Evolutionary conservation across 1,140 invertebrate genomes (phyloP), one percentile per base, ranked within the genome.

Genomic region (Megathymus violae): DNA sequence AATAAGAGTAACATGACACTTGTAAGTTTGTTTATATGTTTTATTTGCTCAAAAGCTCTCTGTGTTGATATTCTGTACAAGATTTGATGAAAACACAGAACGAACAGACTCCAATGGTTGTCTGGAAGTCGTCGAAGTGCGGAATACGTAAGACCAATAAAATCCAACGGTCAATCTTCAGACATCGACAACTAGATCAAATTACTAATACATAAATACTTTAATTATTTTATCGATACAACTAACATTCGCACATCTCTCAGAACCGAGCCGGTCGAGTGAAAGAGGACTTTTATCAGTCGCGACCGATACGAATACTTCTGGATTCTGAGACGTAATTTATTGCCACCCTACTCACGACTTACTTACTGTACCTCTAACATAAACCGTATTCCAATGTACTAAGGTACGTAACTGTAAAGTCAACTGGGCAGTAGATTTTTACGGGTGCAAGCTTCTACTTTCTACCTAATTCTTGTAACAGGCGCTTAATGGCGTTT

Each of bases 201-300:
- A n/a, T n/a, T n/a, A n/a, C n/a, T n/a, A n/a, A n/a, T n/a, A n/a
- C n/a, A n/a, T n/a, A n/a, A n/a, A n/a, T n/a, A n/a, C n/a, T n/a
- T n/a, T n/a, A n/a, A n/a, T n/a, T 34, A 58, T 43, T 27, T 40
- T 66, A 66, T 72, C 64, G 73, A 69, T 31, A 31, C 38, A 67
- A 36, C 6, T 54, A 44, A 19, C 16, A 40, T 16, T 27, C 16
- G 17, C 9, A 7, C 71, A 78, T 59, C 80, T 65, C 82, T 81
- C 74, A 17, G 16, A 22, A 63, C 74, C 74, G 76, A 78, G 73
- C 66, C 76, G 73, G 71, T 73, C 73, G 71, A 76, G 75, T 76
- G 71, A 79, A 76, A 76, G 77, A 85, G 84, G 79, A 85, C 81
- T 85, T 87, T 85, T 88, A 88, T 88, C 82, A 80, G 84, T 81